phyloP scores from a whole-genome alignment of 2,888 invertebrate genomes.

The Andrena haemorrhoa region DNA sequence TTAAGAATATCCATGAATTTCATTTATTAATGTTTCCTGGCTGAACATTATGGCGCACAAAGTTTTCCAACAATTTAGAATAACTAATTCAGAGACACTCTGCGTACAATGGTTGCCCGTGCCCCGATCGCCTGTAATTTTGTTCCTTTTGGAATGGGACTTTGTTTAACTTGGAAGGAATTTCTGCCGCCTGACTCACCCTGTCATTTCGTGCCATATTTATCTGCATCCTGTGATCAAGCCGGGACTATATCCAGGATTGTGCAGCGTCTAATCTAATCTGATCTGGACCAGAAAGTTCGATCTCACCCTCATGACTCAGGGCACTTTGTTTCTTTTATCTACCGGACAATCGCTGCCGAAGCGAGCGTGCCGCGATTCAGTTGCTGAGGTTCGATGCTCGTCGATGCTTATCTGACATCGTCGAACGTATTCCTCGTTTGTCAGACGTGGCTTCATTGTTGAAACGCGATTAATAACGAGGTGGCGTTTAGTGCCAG shows the following conservation, averaged over 20 bases:
- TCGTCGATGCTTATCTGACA: conserved; percentile 36
- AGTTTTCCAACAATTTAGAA: too few relatives aligned
- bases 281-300: conserved; percentile 54
- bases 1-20: too few relatives aligned
- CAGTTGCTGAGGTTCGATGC: conserved; percentile 23
- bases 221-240: conserved; percentile 52
- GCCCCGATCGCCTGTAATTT: background rate
- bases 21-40: too few relatives aligned
- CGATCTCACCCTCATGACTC: conserved; percentile 59
- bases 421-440: conserved; percentile 30
- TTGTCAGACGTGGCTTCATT: conserved; percentile 13
- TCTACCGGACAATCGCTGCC: conserved; percentile 44
- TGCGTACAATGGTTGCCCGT: background rate
- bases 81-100: too few relatives aligned
- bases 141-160: conserved; percentile 13
- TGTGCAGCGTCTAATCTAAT: conserved; percentile 40
- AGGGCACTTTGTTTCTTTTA: conserved; percentile 65
- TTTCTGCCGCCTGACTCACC: conserved; percentile 56
- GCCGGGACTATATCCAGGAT: conserved; percentile 28
- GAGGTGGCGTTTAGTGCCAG: conserved; percentile 4
- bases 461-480: conserved; percentile 28
- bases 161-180: conserved; percentile 10
- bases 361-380: conserved; percentile 27
- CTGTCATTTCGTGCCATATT: conserved; percentile 10
- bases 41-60: too few relatives aligned